Evolutionary conservation across 2,888 invertebrate genomes (phyloP).

Genomic region (Idaea biselata): DNA sequence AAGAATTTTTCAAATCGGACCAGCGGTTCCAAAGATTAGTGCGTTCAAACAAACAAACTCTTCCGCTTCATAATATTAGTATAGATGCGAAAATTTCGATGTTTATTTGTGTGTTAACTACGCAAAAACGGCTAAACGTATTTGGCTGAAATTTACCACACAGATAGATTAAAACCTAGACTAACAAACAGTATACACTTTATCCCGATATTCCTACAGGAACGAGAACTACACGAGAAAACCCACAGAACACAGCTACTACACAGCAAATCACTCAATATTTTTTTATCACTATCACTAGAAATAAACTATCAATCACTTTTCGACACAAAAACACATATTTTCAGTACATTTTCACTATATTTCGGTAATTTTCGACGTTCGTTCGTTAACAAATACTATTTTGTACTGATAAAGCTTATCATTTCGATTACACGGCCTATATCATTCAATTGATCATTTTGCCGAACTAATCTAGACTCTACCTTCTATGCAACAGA

Average conservation of each 20-base stretch:
- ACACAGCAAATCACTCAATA: not conserved
- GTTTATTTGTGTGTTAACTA: too few relatives aligned
- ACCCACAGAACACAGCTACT: not conserved
- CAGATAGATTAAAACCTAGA: too few relatives aligned
- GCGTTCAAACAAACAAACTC: too few relatives aligned
- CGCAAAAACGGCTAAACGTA: too few relatives aligned
- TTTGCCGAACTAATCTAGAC: constrained; percentile 2
- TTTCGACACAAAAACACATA: not conserved
- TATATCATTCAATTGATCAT: constrained; percentile 16
- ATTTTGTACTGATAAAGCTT: constrained; percentile 26
- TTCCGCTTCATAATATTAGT: too few relatives aligned
- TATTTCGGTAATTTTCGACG: not conserved
- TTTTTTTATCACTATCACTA: not conserved
- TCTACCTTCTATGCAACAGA: not conserved
- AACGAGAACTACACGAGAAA: not conserved
- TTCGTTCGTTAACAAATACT: not conserved
- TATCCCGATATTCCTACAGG: too few relatives aligned
- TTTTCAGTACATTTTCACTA: not conserved
- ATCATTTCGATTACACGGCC: constrained; percentile 23
- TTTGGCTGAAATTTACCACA: too few relatives aligned
- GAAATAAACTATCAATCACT: not conserved
- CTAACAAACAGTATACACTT: too few relatives aligned
- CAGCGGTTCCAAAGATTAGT: too few relatives aligned
- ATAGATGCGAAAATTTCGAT: too few relatives aligned
- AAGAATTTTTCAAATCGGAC: too few relatives aligned